Evolutionary conservation across 2,888 invertebrate species (phyloP).

Genomic region (Philaethria dido): DNA sequence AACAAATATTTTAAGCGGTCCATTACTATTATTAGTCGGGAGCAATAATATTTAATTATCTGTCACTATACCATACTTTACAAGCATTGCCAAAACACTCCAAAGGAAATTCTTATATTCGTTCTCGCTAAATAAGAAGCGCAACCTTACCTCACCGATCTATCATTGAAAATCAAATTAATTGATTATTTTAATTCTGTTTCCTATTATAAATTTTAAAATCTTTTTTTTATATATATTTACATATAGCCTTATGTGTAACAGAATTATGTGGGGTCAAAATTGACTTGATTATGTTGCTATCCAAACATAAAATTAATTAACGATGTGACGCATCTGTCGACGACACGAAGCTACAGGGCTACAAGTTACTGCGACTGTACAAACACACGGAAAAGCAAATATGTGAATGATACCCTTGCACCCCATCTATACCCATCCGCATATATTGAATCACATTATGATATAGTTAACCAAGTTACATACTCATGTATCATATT

Average conservation of each 20-base stretch:
- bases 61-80: no score
- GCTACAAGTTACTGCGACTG: slow-evolving; percentile 41
- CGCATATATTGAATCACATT: slow-evolving; percentile 14
- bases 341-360: slow-evolving; percentile 39
- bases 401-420: slow-evolving; percentile 65
- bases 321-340: slow-evolving; percentile 48
- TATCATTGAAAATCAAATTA: no score
- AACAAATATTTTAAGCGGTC: no score
- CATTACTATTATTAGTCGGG: no score
- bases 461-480: slow-evolving; percentile 3
- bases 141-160: no score
- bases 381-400: slow-evolving; percentile 64
- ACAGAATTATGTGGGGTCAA: slow-evolving; percentile 10
- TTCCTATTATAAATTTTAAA: no score
- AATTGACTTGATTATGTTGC: slow-evolving; percentile 29
- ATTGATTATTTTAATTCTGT: no score
- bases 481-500: no score
- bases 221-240: background rate
- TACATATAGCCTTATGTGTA: background rate
- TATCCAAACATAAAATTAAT: slow-evolving; percentile 43
- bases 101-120: no score
- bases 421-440: slow-evolving; percentile 49
- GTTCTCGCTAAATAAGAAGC: no score
- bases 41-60: no score
- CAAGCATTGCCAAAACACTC: no score